Evolutionary conservation across 2,888 invertebrate species (phyloP), one percentile per base, ranked within the genome.

Genomic region (Eristalis arbustorum): DNA sequence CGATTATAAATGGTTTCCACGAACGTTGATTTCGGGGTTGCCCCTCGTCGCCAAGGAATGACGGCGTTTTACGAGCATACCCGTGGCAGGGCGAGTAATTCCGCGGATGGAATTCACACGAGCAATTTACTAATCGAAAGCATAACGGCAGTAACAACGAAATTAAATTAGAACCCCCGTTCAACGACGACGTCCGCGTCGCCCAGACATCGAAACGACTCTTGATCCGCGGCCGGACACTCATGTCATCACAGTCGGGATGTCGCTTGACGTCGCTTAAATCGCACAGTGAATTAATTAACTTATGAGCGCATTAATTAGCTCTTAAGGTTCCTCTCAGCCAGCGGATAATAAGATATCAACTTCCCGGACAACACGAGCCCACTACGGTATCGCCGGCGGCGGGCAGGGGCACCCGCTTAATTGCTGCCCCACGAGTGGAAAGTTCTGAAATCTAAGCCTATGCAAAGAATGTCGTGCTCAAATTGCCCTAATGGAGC

Each of bases 111-210:
- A 72, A 73, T 69, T 83, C 68, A 42, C 78, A 78, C 59, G 34
- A 83, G 73, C 73, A 78, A 83, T 78, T 78, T 83, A 73, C 73
- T 78, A 82, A 82, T 82, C 77, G 63, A 72, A 72, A 63, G 13
- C 25, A 59, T 59, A 28, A 59, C 37, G 18, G 67, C 67, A 49
- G 49, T 62, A 61, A 37, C 66, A 61, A 63, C 42, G 22, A 78
- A 78, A 71, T 78, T 42, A 64, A 71, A 77, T 64, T 40, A 77
- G n/a, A n/a, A n/a, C n/a, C 59, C 18, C 6, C 25, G 25, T 59
- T 59, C 78, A n/a, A 31, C 31, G 22, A 72, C 66, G 42, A 66
- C 49, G 25, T n/a, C 28, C 13, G 31, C 49, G 18, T 42, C 62
- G 37, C 31, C 22, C 13, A 10, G 37, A 22, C 62, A n/a, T 4